These are phyloP conservation scores for Tetranychus truncatus DNA, from an alignment of 2,888 invertebrate species.

Conservation along the genomic window DNA sequence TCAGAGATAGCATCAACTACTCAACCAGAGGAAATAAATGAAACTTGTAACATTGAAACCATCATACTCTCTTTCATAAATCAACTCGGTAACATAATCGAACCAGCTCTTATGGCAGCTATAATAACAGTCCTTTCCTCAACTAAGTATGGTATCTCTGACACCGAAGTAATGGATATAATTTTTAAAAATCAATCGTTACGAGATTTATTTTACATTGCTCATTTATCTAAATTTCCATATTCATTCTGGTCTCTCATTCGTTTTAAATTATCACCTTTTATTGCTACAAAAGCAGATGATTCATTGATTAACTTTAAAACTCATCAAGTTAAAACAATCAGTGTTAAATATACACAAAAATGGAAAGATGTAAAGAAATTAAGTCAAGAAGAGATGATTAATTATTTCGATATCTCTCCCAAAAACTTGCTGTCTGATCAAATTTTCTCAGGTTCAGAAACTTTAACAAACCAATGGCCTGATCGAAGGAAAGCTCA, in stretches of 20 bases:
- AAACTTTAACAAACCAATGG: conserved; percentile 3
- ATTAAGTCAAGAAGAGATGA: not conserved
- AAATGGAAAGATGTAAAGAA: conserved; percentile 3
- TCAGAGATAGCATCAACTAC: not conserved
- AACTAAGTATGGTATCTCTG: conserved; percentile 55
- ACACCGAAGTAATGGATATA: conserved; percentile 46
- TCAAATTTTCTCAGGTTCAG: not conserved
- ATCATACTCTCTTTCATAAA: not conserved
- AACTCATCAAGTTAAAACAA: not conserved
- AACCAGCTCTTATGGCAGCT: not conserved
- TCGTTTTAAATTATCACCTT: not conserved
- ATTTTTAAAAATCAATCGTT: not conserved
- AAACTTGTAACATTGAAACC: not conserved
- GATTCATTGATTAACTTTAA: not conserved
- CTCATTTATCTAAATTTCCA: not conserved
- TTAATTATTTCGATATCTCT: not conserved
- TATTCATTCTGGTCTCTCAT: not conserved
- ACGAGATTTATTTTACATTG: not conserved
- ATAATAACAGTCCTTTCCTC: conserved; percentile 49
- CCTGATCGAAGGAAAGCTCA: conserved; percentile 54
- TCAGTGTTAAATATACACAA: not conserved
- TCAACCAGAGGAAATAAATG: too few relatives aligned
- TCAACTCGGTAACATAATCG: not conserved
- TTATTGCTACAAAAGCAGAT: not conserved
- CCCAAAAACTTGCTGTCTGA: not conserved